Base-by-base conservation (phyloP, 2,888 invertebrate species). In the Boloria selene region DNA sequence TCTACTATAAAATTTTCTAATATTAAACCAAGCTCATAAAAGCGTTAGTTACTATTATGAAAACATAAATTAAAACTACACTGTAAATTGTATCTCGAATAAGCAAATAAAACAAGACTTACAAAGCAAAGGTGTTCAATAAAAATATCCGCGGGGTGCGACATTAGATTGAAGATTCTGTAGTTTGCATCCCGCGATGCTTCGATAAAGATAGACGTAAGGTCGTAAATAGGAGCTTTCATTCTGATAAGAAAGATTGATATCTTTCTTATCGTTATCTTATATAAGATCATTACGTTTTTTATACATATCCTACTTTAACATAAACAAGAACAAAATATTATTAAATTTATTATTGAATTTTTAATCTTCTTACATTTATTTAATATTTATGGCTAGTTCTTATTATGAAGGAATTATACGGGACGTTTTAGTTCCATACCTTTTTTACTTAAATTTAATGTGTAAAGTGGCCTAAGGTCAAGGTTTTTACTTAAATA, bases 231-330 rank as follows among this genome's bases (percentile, higher is more conserved):
- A 79, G 76, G 72, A 78, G 79, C 18, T 76, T 74, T 73, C 79
- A 79, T 77, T 74, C 61, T 65, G 85, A 87, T 87, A 83, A 59
- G 42, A 56, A 81, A 77, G 71, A 82, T 82, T n/a, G n/a, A n/a
- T n/a, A n/a, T n/a, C n/a, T n/a, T 79, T 77, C 72, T 74, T 75
- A 75, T 77, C 74, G 73, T 70, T 73, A 74, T 77, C 81, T 80
- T 73, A 85, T 81, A 74, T 75, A 87, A 87, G 84, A 86, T 79
- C 77, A 77, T n/a, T 78, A 79, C 77, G 77, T 75, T 75, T 77
- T 76, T 70, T 73, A 77, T 77, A 82, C 82, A 22, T 22, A 2
- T 80, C 81, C 79, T 55, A 50, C 53, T 42, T 13, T 49, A 45
- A 53, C 42, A 64, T 59, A 22, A n/a, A 16, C 3, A 49, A 38